Conservation (phyloP, 2,888 invertebrate species). For the Thera britannica region DNA sequence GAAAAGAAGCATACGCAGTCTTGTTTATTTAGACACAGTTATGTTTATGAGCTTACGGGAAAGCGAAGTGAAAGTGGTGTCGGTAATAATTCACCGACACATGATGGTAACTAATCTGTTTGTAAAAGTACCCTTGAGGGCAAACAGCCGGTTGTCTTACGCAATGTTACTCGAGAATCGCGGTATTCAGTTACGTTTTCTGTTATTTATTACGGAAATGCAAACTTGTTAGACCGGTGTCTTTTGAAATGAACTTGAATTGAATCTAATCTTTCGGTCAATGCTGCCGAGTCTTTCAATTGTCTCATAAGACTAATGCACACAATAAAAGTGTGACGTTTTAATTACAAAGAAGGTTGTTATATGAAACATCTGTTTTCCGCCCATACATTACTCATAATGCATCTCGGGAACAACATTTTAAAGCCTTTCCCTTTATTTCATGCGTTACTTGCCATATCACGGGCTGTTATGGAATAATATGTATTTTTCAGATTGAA, state of each 20-base stretch:
- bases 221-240: conserved; percentile 23
- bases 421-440: neutral
- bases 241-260: conserved; percentile 27
- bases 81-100: conserved; percentile 40
- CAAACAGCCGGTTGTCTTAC: conserved; percentile 35
- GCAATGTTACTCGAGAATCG: conserved; percentile 38
- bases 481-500: neutral
- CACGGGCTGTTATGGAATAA: neutral
- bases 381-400: too few relatives aligned
- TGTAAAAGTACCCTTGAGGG: conserved; percentile 43
- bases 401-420: neutral
- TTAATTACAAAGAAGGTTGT: too few relatives aligned
- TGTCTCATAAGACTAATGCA: neutral
- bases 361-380: too few relatives aligned
- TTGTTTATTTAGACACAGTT: neutral
- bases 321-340: too few relatives aligned
- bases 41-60: conserved; percentile 30
- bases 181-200: conserved; percentile 44
- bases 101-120: conserved; percentile 47
- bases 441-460: neutral
- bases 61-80: conserved; percentile 40
- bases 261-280: conserved; percentile 10
- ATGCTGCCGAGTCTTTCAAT: conserved; percentile 5
- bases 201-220: conserved; percentile 33
- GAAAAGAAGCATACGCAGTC: conserved; percentile 10